Percentiles rank a stretch among this genome's conserved stretches.
These are phyloP conservation scores for Glandiceps talaboti DNA, from an alignment of 53 echinoderm and acorn worm species.

Conservation along the genomic window DNA sequence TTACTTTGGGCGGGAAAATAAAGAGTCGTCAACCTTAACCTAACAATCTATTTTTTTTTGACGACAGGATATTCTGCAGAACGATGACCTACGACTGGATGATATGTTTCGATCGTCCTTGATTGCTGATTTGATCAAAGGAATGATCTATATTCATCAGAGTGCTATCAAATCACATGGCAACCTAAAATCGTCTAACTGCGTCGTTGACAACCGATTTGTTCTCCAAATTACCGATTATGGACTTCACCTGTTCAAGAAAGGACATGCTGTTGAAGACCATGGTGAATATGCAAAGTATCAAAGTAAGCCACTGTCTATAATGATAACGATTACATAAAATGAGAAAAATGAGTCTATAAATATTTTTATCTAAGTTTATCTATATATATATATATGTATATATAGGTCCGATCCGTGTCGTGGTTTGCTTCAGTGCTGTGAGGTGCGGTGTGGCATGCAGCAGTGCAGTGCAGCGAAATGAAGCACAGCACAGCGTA, in stretches of 20 bases:
- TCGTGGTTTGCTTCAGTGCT: no score
- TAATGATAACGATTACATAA: no score
- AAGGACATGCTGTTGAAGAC: constrained; percentile 59
- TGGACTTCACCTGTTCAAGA: constrained; percentile 72
- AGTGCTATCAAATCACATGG: constrained; percentile 83
- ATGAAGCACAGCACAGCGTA: no score
- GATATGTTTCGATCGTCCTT: constrained; percentile 92
- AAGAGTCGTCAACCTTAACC: no score
- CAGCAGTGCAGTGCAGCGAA: no score
- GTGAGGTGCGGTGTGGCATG: no score
- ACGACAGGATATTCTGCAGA: constrained; percentile 87
- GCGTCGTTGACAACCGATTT: constrained; percentile 96
- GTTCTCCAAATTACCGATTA: constrained; percentile 97
- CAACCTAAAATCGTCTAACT: constrained; percentile 92
- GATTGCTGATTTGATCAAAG: constrained; percentile 92
- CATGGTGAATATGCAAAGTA: constrained; percentile 45
- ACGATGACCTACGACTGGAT: constrained; percentile 88
- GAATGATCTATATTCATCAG: constrained; percentile 79
- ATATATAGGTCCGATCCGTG: no score
- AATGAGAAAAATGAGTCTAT: neutral
- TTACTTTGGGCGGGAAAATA: no score
- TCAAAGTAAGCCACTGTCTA: constrained; percentile 35
- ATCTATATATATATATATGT: no score
- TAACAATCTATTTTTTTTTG: no score
- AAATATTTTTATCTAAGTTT: no score